Evolutionary conservation across 2,888 invertebrate genomes (phyloP), one percentile per base, ranked within the genome.

Genomic region (Zygogramma bicolorata): DNA sequence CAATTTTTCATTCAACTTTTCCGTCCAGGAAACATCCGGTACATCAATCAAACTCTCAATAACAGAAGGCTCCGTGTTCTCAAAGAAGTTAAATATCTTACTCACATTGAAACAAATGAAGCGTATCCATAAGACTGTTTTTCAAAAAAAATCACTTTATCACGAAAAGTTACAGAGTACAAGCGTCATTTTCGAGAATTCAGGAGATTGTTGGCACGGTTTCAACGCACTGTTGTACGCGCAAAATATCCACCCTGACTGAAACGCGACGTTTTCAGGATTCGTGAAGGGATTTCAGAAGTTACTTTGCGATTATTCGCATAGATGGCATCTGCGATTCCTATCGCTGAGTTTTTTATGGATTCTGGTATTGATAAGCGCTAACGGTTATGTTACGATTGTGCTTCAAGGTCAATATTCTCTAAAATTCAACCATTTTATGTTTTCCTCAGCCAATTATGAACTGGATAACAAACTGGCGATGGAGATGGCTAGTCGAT

Each of bases 191-290:
- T 68, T 71, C 73, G 73, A 31, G 68, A 61, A 57, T 66, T 58
- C 67, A 69, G 58, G 40, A 65, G 59, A 65, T 62, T 67, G 38
- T 53, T 70, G 40, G 53, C 61, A 66, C 65, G 68, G 20, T 70
- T 67, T 72, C 59, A 68, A 75, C 73, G 75, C 75, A 73, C 70
- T 75, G 75, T 69, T 70, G 61, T 73, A 73, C 75, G 75, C 75
- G 75, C 75, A 75, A 73, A 73, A 75, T 75, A 71, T 75, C 75
- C 73, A 75, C 75, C 73, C 75, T 73, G 70, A 75, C 75, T 73
- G 70, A 59, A 75, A 71, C 66, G 66, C 66, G 66, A 69, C 68
- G 75, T 65, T 70, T 73, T 71, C 74, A 71, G 74, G 71, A 70
- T 74, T 71, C 69, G 71, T 57, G 61, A 66, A 73, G 65, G 67